phyloP scores from a whole-genome alignment of 1,140 invertebrate species.

The Dolichoris vasculosae region DNA sequence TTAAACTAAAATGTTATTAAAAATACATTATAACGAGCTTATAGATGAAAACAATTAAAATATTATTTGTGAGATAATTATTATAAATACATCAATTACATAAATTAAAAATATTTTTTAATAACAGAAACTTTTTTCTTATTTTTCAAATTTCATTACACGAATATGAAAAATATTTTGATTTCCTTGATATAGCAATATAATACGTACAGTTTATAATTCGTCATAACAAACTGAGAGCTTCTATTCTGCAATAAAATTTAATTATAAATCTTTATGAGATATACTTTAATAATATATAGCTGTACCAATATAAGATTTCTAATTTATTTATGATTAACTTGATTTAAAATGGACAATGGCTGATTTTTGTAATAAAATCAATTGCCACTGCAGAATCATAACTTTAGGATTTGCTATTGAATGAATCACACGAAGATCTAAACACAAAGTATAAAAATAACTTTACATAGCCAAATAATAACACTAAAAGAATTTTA shows the following conservation, averaged over 20 bases:
- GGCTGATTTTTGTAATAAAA: not conserved
- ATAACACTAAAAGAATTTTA: conserved; percentile 68
- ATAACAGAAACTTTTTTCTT: too few species aligned
- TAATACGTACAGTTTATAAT: too few species aligned
- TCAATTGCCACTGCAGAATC: not conserved
- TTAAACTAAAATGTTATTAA: too few species aligned
- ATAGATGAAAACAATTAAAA: too few species aligned
- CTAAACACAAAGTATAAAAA: not conserved
- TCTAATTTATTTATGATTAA: conserved; percentile 46
- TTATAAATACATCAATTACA: too few species aligned
- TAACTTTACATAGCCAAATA: conserved; percentile 60
- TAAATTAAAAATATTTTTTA: too few species aligned
- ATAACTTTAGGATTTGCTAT: conserved; percentile 23
- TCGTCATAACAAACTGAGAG: not conserved
- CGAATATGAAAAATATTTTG: too few species aligned
- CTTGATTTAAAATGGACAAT: not conserved
- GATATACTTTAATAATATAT: not conserved
- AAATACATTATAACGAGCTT: too few species aligned
- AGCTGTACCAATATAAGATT: not conserved
- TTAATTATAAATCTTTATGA: conserved; percentile 16
- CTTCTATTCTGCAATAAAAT: conserved; percentile 2
- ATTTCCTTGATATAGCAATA: too few species aligned
- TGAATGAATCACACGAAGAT: conserved; percentile 34
- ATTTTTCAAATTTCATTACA: too few species aligned
- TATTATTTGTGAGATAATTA: too few species aligned